Conservation (phyloP, 2,113 vertebrate species). For the Orientallactaga bullata region DNA sequence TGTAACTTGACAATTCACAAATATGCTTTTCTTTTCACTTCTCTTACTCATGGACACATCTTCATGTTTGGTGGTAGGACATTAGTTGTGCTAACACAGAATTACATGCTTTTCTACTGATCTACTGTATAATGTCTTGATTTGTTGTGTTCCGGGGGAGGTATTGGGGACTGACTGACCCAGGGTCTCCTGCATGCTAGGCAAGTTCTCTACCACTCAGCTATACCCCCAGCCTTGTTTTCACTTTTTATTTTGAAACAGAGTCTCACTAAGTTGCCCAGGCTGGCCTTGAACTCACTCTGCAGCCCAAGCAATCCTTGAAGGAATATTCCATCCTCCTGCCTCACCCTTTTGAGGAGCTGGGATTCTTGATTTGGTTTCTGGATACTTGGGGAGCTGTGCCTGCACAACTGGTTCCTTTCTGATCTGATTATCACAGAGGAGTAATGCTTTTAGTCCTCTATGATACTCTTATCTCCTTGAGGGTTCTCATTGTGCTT, state of each 20-base stretch:
- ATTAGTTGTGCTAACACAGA: background rate
- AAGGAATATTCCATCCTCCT: background rate
- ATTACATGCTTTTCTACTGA: background rate
- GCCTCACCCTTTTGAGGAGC: too few relatives aligned
- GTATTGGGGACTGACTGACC: background rate
- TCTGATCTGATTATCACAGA: conserved; percentile 13
- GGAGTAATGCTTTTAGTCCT: background rate
- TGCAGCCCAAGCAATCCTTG: background rate
- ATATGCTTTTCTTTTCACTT: background rate
- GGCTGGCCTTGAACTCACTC: background rate
- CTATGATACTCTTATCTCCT: conserved; percentile 5
- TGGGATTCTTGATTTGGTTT: conserved; percentile 2
- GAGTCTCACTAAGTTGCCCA: background rate
- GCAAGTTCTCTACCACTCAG: background rate
- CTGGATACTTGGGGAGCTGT: conserved; percentile 19
- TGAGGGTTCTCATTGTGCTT: background rate
- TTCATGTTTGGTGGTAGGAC: background rate
- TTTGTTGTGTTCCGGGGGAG: background rate
- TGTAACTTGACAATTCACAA: background rate
- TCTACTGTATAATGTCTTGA: background rate
- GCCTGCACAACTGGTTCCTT: conserved; percentile 25
- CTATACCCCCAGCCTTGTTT: background rate
- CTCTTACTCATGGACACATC: background rate
- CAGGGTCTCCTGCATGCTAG: background rate
- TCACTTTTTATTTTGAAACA: background rate